Conservation (phyloP, 2,888 invertebrate genomes). For the Ormyrus nitidulus region DNA sequence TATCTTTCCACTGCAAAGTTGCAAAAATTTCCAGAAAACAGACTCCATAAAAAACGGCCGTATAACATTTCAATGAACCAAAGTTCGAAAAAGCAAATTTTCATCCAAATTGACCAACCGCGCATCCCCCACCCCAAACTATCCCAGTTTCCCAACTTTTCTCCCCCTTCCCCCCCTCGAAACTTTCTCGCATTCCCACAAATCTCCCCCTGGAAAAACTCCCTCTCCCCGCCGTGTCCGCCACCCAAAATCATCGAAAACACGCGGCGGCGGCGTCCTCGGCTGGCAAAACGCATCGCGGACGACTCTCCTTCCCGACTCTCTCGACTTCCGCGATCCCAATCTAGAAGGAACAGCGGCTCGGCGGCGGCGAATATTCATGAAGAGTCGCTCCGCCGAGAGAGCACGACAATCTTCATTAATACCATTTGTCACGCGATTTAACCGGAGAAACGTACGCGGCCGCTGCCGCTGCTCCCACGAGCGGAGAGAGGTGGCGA, state of each 20-base stretch:
- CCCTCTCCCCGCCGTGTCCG: neutral
- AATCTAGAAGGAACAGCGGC: neutral
- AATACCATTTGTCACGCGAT: slow-evolving; percentile 50
- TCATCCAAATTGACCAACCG: no score
- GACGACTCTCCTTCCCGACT: neutral
- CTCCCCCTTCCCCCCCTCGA: no score
- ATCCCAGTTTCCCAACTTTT: no score
- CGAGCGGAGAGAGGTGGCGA: slow-evolving; percentile 19
- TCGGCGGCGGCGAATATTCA: slow-evolving; percentile 30
- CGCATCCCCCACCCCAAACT: no score
- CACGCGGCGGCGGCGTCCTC: neutral
- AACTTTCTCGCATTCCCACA: slow-evolving; percentile 3
- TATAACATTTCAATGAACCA: no score
- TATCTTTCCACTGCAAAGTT: no score
- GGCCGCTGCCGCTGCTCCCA: slow-evolving; percentile 19
- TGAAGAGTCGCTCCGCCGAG: slow-evolving; percentile 8
- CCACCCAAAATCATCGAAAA: neutral
- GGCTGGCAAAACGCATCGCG: neutral
- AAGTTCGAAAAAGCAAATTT: no score
- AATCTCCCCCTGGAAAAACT: neutral
- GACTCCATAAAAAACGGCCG: no score
- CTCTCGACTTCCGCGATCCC: slow-evolving; percentile 1
- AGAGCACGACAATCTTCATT: slow-evolving; percentile 39
- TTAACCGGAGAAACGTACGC: slow-evolving; percentile 1
- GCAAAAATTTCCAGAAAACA: no score